Evolutionary conservation across 2,797 vertebrate species (phyloP).

Genomic region (Muraenolepis orangiensis): DNA sequence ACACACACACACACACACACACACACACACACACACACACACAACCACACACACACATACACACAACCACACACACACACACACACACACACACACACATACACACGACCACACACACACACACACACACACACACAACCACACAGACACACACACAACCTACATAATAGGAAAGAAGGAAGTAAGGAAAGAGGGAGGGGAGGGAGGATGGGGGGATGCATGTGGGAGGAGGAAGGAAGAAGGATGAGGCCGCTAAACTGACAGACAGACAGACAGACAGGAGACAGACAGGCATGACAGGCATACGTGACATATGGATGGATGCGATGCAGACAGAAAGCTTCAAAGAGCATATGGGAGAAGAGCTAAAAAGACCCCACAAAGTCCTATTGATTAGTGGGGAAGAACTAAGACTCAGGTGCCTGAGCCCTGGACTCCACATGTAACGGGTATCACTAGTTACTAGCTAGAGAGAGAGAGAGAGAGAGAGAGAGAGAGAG

Average conservation of each 20-base stretch:
- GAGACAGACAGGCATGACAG: not conserved
- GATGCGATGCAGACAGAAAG: not conserved
- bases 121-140: too few relatives aligned
- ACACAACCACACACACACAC: too few relatives aligned
- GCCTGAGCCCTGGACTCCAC: too few relatives aligned
- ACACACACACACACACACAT: too few relatives aligned
- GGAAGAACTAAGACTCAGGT: not conserved
- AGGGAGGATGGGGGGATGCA: too few relatives aligned
- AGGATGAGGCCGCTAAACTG: not conserved
- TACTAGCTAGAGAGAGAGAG: not conserved
- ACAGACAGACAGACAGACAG: not conserved
- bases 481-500: not conserved
- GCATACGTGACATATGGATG: not conserved
- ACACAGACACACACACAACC: not conserved
- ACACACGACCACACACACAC: too few relatives aligned
- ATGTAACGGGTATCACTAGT: too few relatives aligned
- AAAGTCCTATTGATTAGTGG: not conserved
- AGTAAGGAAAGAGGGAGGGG: too few relatives aligned
- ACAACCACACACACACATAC: conserved; percentile 20
- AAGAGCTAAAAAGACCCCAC: not conserved
- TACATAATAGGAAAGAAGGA: not conserved
- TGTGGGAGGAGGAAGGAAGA: too few relatives aligned
- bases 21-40: too few relatives aligned
- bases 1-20: too few relatives aligned
- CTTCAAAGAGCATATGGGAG: not conserved